Percentiles rank a stretch among this genome's conserved stretches.
These are phyloP conservation scores for Hyles vespertilio DNA, from an alignment of 1,140 invertebrate genomes.

Conservation along the genomic window DNA sequence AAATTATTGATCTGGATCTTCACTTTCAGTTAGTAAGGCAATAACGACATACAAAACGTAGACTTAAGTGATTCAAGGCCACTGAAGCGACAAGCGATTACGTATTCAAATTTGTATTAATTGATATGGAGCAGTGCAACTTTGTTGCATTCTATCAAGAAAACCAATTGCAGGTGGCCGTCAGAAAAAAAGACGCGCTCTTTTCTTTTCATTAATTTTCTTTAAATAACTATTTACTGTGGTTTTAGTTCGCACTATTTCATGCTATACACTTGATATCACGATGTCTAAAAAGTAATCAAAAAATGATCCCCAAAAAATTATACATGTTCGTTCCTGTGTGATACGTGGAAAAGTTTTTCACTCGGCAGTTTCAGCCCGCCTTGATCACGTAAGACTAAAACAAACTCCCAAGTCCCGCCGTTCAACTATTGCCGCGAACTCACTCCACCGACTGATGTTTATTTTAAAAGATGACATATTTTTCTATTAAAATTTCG, in stretches of 20 bases:
- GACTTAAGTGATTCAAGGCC: not conserved
- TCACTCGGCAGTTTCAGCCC: constrained; percentile 12
- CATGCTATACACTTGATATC: too few relatives aligned
- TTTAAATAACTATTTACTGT: too few relatives aligned
- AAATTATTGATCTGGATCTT: too few relatives aligned
- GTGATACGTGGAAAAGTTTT: constrained; percentile 10
- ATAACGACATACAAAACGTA: too few relatives aligned
- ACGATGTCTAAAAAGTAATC: too few relatives aligned
- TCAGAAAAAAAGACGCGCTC: too few relatives aligned
- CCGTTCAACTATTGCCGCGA: constrained; percentile 7
- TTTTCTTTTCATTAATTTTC: too few relatives aligned
- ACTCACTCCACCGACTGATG: constrained; percentile 1
- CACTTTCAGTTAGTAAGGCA: too few relatives aligned
- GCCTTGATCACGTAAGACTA: constrained; percentile 20
- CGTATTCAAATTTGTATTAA: not conserved
- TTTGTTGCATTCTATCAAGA: not conserved
- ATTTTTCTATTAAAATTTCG: constrained; percentile 3
- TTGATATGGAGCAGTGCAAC: not conserved
- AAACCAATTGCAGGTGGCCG: not conserved
- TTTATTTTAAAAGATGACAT: constrained; percentile 5
- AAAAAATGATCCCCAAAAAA: too few relatives aligned
- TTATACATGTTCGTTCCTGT: constrained; percentile 12
- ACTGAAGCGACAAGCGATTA: not conserved
- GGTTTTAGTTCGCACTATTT: too few relatives aligned
- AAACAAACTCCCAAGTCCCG: constrained; percentile 12